phyloP scores from a whole-genome alignment of 2,888 invertebrate genomes.

The Exocentrus adspersus region DNA sequence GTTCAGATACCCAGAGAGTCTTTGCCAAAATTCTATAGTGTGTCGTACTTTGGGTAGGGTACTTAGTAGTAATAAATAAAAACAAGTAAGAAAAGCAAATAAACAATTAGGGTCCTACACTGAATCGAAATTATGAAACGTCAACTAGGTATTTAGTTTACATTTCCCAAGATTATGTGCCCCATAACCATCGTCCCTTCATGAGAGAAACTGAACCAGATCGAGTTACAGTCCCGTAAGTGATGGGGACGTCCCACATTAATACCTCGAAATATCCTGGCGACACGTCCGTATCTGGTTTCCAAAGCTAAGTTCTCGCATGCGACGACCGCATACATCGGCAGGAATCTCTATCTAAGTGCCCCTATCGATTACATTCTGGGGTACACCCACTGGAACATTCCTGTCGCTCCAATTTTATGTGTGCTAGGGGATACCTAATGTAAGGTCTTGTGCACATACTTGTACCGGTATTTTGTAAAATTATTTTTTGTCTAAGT shows the following conservation, averaged over 20 bases:
- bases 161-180: no score
- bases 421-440: constrained; percentile 24
- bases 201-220: constrained; percentile 11
- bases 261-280: constrained; percentile 43
- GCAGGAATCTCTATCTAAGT: constrained; percentile 36
- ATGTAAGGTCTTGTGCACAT: background rate
- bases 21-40: no score
- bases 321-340: constrained; percentile 29
- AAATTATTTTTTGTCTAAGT: no score
- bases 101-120: no score
- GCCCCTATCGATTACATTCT: constrained; percentile 44
- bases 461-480: constrained; percentile 13
- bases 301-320: constrained; percentile 49
- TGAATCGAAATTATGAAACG: no score
- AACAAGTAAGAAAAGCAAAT: no score
- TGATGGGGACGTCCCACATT: constrained; percentile 30
- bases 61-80: no score
- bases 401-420: constrained; percentile 36
- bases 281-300: constrained; percentile 52
- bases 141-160: no score
- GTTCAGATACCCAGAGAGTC: no score
- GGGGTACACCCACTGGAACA: constrained; percentile 32
- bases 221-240: constrained; percentile 14
- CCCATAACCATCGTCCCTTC: constrained; percentile 3
- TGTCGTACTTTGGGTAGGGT: no score